Percentiles rank a stretch among this genome's conserved stretches.
phyloP scores from a whole-genome alignment of 2,888 invertebrate species.

The Lymantria dispar region DNA sequence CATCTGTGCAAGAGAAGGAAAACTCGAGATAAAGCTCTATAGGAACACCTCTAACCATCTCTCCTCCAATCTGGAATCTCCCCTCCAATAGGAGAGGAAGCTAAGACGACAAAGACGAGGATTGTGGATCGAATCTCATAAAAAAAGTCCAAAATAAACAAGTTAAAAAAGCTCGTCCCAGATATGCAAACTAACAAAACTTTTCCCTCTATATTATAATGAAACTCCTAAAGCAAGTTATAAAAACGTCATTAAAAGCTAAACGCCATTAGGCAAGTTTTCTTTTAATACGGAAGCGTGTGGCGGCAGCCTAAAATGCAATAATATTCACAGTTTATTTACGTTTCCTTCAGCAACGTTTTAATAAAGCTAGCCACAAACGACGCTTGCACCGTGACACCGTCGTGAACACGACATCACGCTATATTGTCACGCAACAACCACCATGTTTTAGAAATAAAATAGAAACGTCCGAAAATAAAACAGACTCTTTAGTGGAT shows the following conservation, averaged over 20 bases:
- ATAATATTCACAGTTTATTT: background rate
- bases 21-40: too few relatives aligned
- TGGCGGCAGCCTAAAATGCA: conserved; percentile 21
- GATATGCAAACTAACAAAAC: background rate
- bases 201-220: background rate
- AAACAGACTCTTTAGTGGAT: too few relatives aligned
- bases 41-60: too few relatives aligned
- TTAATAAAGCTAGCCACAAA: conserved; percentile 25
- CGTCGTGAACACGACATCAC: conserved; percentile 17
- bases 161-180: background rate
- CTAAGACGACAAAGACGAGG: too few relatives aligned
- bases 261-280: conserved; percentile 10
- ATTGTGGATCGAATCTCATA: too few relatives aligned
- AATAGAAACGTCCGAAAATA: background rate
- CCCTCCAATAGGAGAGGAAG: too few relatives aligned
- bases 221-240: conserved; percentile 2
- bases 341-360: conserved; percentile 16
- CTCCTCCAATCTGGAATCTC: too few relatives aligned
- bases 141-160: background rate
- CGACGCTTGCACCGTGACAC: conserved; percentile 15
- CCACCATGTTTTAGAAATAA: background rate
- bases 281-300: conserved; percentile 3
- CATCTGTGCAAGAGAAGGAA: too few relatives aligned
- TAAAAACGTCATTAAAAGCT: conserved; percentile 4
- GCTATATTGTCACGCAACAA: conserved; percentile 4